A percentile compares a stretch with the other conserved stretches of the same genome.
These are phyloP conservation scores for Leptocoma aspasia DNA, from an alignment of 2,113 vertebrate genomes.

Conservation along the genomic window DNA sequence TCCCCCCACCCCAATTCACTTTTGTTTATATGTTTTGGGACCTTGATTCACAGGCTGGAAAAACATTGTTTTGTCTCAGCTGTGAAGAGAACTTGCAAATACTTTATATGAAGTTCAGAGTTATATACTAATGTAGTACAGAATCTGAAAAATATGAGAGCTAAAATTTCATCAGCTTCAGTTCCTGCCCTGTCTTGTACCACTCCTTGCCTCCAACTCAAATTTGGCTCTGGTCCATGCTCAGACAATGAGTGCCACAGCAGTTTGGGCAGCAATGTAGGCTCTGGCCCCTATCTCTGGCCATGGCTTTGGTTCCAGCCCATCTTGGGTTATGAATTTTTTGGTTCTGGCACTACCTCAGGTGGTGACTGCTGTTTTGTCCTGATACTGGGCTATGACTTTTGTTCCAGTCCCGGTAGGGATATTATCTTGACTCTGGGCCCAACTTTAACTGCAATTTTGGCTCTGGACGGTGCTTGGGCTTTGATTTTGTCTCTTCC, in stretches of 20 bases:
- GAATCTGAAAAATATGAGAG: not conserved
- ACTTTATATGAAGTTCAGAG: not conserved
- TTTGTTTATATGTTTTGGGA: not conserved
- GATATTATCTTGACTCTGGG: not conserved
- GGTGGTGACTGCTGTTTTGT: not conserved
- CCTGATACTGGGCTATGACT: not conserved
- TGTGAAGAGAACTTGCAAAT: not conserved
- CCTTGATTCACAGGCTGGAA: not conserved
- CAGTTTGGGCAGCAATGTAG: not conserved
- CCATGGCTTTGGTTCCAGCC: not conserved
- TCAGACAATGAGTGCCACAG: not conserved
- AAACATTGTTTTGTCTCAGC: not conserved
- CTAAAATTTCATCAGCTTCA: not conserved
- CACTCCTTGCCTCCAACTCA: not conserved
- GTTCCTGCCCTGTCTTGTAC: not conserved
- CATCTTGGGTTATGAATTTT: not conserved
- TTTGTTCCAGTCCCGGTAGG: not conserved
- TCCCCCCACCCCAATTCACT: not conserved
- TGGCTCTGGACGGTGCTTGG: not conserved
- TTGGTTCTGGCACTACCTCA: not conserved
- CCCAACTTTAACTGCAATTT: not conserved
- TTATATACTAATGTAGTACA: not conserved
- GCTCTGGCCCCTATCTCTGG: not conserved
- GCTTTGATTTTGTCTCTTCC: not conserved
- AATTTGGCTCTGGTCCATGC: not conserved